Evolutionary conservation across 2,888 invertebrate genomes (phyloP).

Genomic region (Stenolophus ochropezus): DNA sequence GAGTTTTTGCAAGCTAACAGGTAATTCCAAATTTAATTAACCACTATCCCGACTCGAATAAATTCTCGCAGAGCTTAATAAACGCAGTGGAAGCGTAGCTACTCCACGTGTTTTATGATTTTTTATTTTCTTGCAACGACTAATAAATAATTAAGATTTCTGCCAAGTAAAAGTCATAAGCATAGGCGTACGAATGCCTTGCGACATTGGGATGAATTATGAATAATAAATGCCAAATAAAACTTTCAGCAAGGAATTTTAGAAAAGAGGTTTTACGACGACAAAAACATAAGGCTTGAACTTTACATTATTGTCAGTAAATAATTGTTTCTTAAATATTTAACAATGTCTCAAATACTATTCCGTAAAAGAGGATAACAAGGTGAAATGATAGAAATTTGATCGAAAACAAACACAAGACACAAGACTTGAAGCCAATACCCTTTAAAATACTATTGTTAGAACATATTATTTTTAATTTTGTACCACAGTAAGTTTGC

Average conservation of each 20-base stretch:
- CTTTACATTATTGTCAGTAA: too few species aligned
- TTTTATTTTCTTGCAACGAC: constrained; percentile 27
- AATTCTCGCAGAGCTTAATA: constrained; percentile 29
- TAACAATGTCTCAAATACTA: too few species aligned
- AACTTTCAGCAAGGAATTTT: neutral
- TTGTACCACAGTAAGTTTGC: too few species aligned
- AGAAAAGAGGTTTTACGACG: too few species aligned
- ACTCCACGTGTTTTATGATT: constrained; percentile 28
- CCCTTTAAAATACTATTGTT: too few species aligned
- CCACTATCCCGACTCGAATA: constrained; percentile 38
- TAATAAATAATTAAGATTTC: constrained; percentile 36
- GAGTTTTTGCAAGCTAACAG: constrained; percentile 48
- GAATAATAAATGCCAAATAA: neutral
- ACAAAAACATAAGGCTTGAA: too few species aligned
- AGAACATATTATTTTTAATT: too few species aligned
- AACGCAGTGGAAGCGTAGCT: constrained; percentile 13
- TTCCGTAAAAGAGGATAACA: too few species aligned
- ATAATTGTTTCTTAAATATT: too few species aligned
- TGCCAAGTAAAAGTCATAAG: neutral
- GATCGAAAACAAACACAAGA: too few species aligned
- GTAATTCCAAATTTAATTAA: constrained; percentile 56
- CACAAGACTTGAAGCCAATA: too few species aligned
- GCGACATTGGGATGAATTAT: neutral
- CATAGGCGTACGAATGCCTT: neutral
- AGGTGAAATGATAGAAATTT: too few species aligned